phyloP scores from a whole-genome alignment of 2,888 invertebrate genomes.

The Caenorhabditis virilis region DNA sequence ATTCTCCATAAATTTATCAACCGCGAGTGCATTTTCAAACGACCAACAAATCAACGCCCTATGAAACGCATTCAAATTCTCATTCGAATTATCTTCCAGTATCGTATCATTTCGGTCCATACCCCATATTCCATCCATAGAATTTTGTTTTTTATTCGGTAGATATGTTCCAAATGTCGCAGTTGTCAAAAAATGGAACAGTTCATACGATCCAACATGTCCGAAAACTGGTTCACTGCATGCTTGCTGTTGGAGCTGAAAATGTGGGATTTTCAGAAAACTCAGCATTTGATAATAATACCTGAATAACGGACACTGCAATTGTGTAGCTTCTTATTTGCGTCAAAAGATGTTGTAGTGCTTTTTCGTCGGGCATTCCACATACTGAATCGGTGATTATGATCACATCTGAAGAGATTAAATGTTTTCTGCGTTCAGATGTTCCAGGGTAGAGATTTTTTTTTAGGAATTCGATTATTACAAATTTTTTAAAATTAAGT shows the following conservation, averaged over 20 bases:
- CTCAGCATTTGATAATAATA: no score
- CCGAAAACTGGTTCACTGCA: conserved; percentile 70
- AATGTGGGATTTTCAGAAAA: no score
- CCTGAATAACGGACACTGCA: conserved; percentile 80
- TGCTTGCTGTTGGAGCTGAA: conserved; percentile 65
- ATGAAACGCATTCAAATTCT: conserved; percentile 12
- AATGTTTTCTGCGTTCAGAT: neutral
- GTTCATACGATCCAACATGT: conserved; percentile 78
- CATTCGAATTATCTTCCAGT: neutral
- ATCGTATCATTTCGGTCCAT: neutral
- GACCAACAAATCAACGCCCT: conserved; percentile 75
- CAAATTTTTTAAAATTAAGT: no score
- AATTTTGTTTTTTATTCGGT: conserved; percentile 18
- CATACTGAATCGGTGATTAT: conserved; percentile 77
- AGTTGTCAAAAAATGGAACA: conserved; percentile 79
- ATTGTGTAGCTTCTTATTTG: conserved; percentile 79
- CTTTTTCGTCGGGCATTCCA: conserved; percentile 77
- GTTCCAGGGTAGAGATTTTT: no score
- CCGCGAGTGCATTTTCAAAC: conserved; percentile 72
- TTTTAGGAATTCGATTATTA: no score
- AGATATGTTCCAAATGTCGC: conserved; percentile 76
- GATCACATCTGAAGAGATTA: conserved; percentile 68
- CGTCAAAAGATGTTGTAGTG: conserved; percentile 78
- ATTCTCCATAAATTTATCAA: conserved; percentile 53
- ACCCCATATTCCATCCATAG: neutral